Evolutionary conservation across 2,797 vertebrate species (phyloP), one percentile per base, ranked within the genome.

Genomic region (Anguilla pacifica): DNA sequence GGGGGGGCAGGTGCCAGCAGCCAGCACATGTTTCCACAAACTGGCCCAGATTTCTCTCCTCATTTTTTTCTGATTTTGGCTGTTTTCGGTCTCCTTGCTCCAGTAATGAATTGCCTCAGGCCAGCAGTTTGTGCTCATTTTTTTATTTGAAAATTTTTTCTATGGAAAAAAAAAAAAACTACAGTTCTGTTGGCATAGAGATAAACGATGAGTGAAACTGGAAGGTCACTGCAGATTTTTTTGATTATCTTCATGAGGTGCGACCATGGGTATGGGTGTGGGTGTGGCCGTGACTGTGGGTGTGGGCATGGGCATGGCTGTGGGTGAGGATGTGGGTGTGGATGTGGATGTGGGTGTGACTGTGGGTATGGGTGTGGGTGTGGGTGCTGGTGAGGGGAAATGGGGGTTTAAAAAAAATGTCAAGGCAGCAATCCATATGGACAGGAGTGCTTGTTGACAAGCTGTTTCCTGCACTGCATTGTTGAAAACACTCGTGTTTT

Each of bases 91-190:
- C 64, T 67, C 64, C 25, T 22, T 59, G 64, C 77, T 85, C 57
- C 35, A 53, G 59, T 81, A 82, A 86, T 70, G 57, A 83, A 86
- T 19, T 53, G 70, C 84, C 84, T 49, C 43, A 46, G 84, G 87
- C 81, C 35, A 49, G 35, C 31, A 13, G 11, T 49, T 74, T 85
- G 64, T 55, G 49, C 9, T 51, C 1, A 0, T 43, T 46, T 86
- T 67, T 67, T n/a, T n/a, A 6, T 61, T 61, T 6, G 57, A 25
- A 67, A 1, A 0, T 3, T 67, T n/a, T 67, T 61, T 61, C 19
- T 15, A 2, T 4, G 59, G 19, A 22, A 15, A 4, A 7, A n/a
- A n/a, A 25, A 25, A 25, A n/a, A 25, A 25, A 64, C 25, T 64
- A 19, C 61, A 0, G n/a, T 72, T 10, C 28, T 72, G n/a, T 72